Base-by-base conservation (phyloP, 2,888 invertebrate genomes). In the Ametastegia equiseti region DNA sequence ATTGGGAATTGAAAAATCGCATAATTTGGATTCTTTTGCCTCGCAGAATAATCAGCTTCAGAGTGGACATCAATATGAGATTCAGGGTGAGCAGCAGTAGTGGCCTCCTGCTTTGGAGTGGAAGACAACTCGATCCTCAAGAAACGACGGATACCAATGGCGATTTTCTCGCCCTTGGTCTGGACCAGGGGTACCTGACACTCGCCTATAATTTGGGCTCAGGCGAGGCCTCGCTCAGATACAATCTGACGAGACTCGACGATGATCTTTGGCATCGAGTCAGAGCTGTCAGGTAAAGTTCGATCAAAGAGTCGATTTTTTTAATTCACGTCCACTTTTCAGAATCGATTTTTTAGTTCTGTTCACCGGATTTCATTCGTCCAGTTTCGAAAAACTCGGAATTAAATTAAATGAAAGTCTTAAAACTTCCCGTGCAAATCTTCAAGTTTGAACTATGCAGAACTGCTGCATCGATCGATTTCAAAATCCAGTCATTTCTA, bases 241-340 rank as follows among this genome's bases (percentile, higher is more conserved):
- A 97, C 87, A 98, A 98, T 92, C 94, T 94, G 86, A 96, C 97
- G 13, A 95, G 95, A 90, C 95, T 98, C 54, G 97, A 97, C 92
- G 98, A 98, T 91, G 98, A 98, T 60, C 93, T 97, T 79, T 97
- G 97, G 97, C 97, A 97, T 92, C 93, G 95, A 83, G 94, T 97
- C 83, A 93, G 95, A 89, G 95, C 95, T 57, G 94, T 95, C 86
- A 95, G 96, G 97, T 96, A n/a, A n/a, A n/a, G n/a, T n/a, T n/a
- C n/a, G n/a, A n/a, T n/a, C n/a, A n/a, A n/a, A n/a, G 91, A 91
- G 89, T 86, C 39, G 13, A 15, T 50, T 63, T 30, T 45, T 36
- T 42, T n/a, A n/a, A n/a, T n/a, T n/a, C n/a, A n/a, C n/a, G n/a
- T n/a, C n/a, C n/a, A n/a, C n/a, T n/a, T n/a, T n/a, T n/a, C n/a